phyloP scores from a whole-genome alignment of 2,113 vertebrate genomes.

The Apaloderma vittatum region DNA sequence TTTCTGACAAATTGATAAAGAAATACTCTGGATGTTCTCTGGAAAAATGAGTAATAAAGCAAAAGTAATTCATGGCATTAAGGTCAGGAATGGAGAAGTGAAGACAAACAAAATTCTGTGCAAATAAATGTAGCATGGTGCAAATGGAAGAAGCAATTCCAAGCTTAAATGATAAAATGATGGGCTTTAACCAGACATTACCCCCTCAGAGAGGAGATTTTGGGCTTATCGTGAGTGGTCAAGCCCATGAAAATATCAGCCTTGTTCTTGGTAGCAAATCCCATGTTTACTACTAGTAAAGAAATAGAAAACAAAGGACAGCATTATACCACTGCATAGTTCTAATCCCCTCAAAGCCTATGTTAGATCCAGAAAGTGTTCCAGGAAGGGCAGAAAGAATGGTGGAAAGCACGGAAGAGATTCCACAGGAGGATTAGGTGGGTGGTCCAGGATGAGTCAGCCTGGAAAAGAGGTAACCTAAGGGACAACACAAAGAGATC shows the following conservation, averaged over 20 bases:
- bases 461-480: not conserved
- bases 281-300: not conserved
- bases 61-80: not conserved
- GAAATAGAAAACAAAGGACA: not conserved
- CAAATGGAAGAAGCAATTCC: not conserved
- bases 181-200: not conserved
- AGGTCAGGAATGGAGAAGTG: not conserved
- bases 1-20: not conserved
- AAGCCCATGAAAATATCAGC: not conserved
- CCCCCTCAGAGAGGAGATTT: not conserved
- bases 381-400: not conserved
- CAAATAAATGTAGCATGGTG: not conserved
- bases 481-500: not conserved
- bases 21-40: not conserved
- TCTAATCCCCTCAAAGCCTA: not conserved
- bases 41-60: not conserved
- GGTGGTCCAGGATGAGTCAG: not conserved
- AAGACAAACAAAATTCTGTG: not conserved
- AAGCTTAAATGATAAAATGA: not conserved
- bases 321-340: not conserved
- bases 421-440: not conserved
- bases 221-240: not conserved
- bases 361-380: not conserved
- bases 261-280: not conserved
- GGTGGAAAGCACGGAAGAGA: not conserved